A percentile compares a stretch with the other conserved stretches of the same genome.
Evolutionary conservation across 2,113 vertebrate species (phyloP).

Genomic region (Laticauda colubrina): DNA sequence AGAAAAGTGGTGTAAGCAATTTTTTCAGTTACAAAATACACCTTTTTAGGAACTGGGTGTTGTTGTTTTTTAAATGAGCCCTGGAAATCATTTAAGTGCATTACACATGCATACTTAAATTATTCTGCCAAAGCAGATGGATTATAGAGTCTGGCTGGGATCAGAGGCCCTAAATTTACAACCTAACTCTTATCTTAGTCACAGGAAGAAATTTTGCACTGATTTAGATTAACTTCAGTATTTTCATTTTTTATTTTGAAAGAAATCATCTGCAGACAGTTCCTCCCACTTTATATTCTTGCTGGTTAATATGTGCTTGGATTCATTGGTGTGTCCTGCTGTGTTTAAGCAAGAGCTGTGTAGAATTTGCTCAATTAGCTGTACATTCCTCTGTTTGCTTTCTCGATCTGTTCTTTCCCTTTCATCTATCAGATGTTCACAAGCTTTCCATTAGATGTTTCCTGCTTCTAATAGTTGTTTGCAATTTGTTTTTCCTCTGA

Average conservation of each 20-base stretch:
- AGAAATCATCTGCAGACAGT: constrained; percentile 18
- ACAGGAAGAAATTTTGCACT: constrained; percentile 29
- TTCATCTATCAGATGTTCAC: constrained; percentile 73
- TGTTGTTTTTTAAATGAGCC: background rate
- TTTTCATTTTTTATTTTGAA: constrained; percentile 37
- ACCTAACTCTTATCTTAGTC: constrained; percentile 43
- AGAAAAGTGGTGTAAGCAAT: constrained; percentile 15
- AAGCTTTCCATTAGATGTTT: constrained; percentile 73
- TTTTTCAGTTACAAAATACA: constrained; percentile 7
- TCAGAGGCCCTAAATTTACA: constrained; percentile 36
- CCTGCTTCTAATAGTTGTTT: constrained; percentile 71
- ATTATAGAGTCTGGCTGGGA: constrained; percentile 25
- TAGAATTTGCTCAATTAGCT: constrained; percentile 68
- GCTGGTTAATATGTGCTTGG: constrained; percentile 39
- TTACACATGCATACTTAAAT: constrained; percentile 10
- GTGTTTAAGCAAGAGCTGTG: constrained; percentile 51
- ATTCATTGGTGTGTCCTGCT: constrained; percentile 56
- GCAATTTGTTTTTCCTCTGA: constrained; percentile 59
- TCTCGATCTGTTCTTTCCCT: constrained; percentile 67
- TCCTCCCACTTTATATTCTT: constrained; percentile 45
- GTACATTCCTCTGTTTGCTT: constrained; percentile 66
- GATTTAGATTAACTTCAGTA: constrained; percentile 11
- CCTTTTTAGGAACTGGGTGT: background rate
- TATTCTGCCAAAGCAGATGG: constrained; percentile 16
- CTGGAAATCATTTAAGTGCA: constrained; percentile 20